Percentiles rank a stretch among this genome's conserved stretches.
Evolutionary conservation across 1,140 invertebrate species (phyloP).

Genomic region (Anoplolepis gracilipes): DNA sequence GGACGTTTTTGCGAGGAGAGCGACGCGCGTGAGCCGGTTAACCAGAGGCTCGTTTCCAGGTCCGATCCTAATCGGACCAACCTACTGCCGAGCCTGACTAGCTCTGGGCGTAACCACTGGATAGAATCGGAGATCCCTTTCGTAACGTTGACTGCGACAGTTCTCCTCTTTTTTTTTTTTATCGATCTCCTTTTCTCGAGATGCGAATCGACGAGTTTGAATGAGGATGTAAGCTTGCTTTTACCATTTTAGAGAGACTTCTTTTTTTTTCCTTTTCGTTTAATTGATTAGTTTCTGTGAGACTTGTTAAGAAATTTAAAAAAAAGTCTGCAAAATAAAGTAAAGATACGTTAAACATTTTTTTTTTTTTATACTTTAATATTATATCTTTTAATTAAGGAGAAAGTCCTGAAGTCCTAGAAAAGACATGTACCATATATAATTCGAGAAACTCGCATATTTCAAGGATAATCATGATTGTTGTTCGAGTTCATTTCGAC

Average conservation of each 20-base stretch:
- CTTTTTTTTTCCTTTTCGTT: not conserved
- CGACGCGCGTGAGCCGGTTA: constrained; percentile 63
- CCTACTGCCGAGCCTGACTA: constrained; percentile 75
- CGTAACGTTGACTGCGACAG: constrained; percentile 43
- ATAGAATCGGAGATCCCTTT: constrained; percentile 65
- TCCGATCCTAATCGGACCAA: constrained; percentile 77
- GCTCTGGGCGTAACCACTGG: constrained; percentile 80
- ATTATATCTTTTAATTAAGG: constrained; percentile 12
- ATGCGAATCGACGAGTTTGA: constrained; percentile 50
- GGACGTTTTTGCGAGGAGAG: constrained; percentile 63
- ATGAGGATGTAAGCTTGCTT: constrained; percentile 40
- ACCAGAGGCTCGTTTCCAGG: constrained; percentile 55
- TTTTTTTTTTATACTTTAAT: not conserved
- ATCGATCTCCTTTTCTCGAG: constrained; percentile 44
- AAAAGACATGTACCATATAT: not conserved
- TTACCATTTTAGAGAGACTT: constrained; percentile 13
- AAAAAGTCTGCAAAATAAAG: not conserved
- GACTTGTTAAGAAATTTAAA: not conserved
- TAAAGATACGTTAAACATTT: not conserved
- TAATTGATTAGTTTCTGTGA: not conserved
- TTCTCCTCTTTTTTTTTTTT: constrained; percentile 45
- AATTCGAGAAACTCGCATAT: not conserved
- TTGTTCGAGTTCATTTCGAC: too few relatives aligned
- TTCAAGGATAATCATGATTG: not conserved
- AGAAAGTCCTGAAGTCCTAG: too few relatives aligned